A percentile compares a stretch with the other conserved stretches of the same genome.
phyloP scores from a whole-genome alignment of 2,113 vertebrate genomes.

The Garra rufa region DNA sequence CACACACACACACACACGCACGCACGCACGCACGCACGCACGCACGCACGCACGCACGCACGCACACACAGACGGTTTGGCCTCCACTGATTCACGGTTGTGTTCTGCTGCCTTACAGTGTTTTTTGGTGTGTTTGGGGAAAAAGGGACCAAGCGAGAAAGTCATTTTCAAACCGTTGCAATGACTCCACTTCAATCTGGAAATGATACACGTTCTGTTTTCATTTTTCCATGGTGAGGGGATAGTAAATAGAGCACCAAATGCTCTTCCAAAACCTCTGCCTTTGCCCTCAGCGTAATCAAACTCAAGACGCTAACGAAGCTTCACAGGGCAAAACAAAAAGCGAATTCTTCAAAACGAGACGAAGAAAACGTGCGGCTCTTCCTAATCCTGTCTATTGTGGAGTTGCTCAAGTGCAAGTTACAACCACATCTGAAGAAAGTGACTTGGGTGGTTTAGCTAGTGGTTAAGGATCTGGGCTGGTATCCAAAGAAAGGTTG shows the following conservation, averaged over 20 bases:
- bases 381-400: constrained; percentile 8
- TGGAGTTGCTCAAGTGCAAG: neutral
- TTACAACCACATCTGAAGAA: neutral
- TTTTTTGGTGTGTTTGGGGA: constrained; percentile 7
- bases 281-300: constrained; percentile 41
- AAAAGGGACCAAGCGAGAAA: constrained; percentile 30
- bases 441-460: neutral
- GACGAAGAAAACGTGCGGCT: neutral
- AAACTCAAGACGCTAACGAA: constrained; percentile 27
- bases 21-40: too few relatives aligned
- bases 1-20: neutral
- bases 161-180: constrained; percentile 9
- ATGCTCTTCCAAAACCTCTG: constrained; percentile 37
- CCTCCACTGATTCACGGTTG: neutral
- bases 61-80: neutral
- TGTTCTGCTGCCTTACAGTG: neutral
- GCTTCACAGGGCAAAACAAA: constrained; percentile 14
- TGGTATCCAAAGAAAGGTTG: neutral
- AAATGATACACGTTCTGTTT: constrained; percentile 38
- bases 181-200: constrained; percentile 35
- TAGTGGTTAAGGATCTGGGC: neutral
- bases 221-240: constrained; percentile 39
- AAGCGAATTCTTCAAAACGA: neutral
- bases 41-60: neutral
- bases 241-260: constrained; percentile 23